These are phyloP conservation scores for Macroglossus sobrinus DNA, from an alignment of 2,113 vertebrate genomes.

Conservation along the genomic window DNA sequence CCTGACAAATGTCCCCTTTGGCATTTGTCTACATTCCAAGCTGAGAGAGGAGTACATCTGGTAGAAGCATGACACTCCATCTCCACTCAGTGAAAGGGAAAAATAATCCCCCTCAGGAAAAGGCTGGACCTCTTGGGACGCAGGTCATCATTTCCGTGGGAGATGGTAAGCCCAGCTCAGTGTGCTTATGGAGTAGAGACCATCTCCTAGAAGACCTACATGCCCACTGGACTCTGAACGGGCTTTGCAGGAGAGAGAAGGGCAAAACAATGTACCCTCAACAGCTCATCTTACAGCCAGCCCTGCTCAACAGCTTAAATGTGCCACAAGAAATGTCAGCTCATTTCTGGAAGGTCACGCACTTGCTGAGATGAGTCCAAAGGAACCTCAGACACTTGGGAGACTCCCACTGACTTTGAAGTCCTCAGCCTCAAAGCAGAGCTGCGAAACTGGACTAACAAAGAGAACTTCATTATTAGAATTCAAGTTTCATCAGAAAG, in stretches of 20 bases:
- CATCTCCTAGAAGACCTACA: not conserved
- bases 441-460: not conserved
- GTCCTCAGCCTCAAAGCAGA: not conserved
- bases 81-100: not conserved
- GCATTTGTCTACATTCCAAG: not conserved
- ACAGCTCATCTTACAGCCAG: not conserved
- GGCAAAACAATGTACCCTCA: not conserved
- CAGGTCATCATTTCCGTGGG: not conserved
- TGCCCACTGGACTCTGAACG: not conserved
- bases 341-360: not conserved
- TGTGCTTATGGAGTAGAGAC: not conserved
- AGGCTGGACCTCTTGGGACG: not conserved
- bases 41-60: not conserved
- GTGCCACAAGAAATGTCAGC: not conserved
- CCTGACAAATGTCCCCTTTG: not conserved
- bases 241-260: not conserved
- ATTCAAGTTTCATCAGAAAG: not conserved
- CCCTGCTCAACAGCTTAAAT: not conserved
- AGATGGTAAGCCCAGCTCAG: not conserved
- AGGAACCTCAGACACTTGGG: not conserved
- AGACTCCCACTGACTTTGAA: not conserved
- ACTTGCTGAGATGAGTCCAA: not conserved
- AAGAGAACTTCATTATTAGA: not conserved
- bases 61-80: not conserved
- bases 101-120: not conserved